Evolutionary conservation across 2,797 vertebrate species (phyloP), one percentile per base, ranked within the genome.

Genomic region (Mormyrus hasselquistii): DNA sequence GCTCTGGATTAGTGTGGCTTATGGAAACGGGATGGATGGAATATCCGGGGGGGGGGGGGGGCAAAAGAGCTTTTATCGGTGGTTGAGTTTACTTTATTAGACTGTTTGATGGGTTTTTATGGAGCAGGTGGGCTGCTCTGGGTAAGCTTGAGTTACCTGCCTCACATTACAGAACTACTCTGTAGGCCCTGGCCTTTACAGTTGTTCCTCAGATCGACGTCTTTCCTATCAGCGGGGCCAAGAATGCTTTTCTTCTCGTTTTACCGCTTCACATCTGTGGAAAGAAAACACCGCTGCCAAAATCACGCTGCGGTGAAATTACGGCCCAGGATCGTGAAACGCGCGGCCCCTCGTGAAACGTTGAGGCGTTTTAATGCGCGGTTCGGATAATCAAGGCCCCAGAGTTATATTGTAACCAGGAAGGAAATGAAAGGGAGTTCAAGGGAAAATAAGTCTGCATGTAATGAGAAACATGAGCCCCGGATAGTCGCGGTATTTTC

Each of bases 201-300:
- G 34, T 4, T 12, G 25, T 2, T 34, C 10, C 49, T 88, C 47
- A 53, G 50, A 86, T 88, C 85, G 69, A 86, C 50, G 14, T 19
- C 89, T 89, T 91, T 91, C 90, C 92, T 91, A 87, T 38, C n/a
- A 84, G 85, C 57, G 55, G 85, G 90, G 44, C 90, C 86, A 84
- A 79, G 87, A 87, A 83, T 38, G 38, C 52, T 53, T 89, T 90
- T 47, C 29, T 49, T 34, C 52, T n/a, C 62, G 4, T 25, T 84
- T 79, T 89, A 69, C 86, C 29, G 47, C 53, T 57, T 41, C 89
- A 91, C 92, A 91, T 92, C 92, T 92, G 92, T 87, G 59, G 90
- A 91, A 90, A 79, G 9, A 14, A 34, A 34, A 73, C 29, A 44
- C 90, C 86, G 86, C 44, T 4, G 25, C 44, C 55, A 85, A 88